These are phyloP conservation scores for Turritopsis rubra DNA, from an alignment of 30 jellyfish, hydroid and myxozoan genomes.

Conservation along the genomic window DNA sequence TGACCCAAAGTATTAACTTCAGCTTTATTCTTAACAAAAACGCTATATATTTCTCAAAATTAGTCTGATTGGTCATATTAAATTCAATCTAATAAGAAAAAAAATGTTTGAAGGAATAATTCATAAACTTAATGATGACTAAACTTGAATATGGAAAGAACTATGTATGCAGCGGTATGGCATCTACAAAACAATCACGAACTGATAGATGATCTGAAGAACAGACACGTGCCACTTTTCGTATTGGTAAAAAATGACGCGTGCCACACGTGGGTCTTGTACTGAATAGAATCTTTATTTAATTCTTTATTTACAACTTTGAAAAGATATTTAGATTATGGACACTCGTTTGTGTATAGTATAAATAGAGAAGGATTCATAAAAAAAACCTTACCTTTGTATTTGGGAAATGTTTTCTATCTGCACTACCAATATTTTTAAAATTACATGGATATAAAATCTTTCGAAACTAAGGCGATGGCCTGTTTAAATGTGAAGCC, in stretches of 20 bases:
- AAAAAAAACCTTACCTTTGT: too few relatives aligned
- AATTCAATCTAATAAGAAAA: too few relatives aligned
- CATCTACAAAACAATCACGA: background rate
- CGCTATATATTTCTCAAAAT: background rate
- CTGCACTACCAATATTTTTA: background rate
- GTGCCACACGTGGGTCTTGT: too few relatives aligned
- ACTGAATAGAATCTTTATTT: background rate
- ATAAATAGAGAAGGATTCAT: too few relatives aligned
- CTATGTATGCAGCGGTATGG: background rate
- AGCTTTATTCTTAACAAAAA: too few relatives aligned
- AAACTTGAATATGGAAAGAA: too few relatives aligned
- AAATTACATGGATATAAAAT: too few relatives aligned
- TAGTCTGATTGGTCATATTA: background rate
- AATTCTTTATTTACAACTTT: background rate
- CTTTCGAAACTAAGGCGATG: background rate
- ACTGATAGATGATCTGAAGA: background rate
- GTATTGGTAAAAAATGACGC: background rate
- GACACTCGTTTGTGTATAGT: background rate
- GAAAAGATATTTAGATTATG: background rate
- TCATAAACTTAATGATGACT: too few relatives aligned
- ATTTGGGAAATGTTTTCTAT: background rate
- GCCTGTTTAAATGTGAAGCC: background rate
- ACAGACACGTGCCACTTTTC: background rate
- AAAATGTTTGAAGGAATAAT: background rate
- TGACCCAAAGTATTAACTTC: background rate